These are phyloP conservation scores for Ips typographus DNA, from an alignment of 1,140 invertebrate genomes.

Conservation along the genomic window DNA sequence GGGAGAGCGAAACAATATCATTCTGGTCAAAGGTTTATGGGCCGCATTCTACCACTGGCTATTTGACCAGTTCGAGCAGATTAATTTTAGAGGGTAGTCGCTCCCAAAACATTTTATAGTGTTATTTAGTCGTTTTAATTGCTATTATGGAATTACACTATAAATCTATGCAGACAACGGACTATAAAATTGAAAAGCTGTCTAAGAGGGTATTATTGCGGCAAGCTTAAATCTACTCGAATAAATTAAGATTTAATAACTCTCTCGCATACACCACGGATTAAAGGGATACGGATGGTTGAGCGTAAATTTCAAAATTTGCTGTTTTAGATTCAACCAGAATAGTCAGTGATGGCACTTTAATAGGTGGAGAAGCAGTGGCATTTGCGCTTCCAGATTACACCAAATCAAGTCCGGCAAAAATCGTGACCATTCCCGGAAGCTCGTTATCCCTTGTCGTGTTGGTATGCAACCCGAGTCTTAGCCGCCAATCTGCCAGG, in stretches of 20 bases:
- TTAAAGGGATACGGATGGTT: too few relatives aligned
- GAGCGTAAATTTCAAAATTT: too few relatives aligned
- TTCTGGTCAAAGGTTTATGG: constrained; percentile 34
- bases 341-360: neutral
- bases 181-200: constrained; percentile 22
- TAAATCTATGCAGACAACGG: constrained; percentile 29
- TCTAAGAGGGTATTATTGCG: neutral
- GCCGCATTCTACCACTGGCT: constrained; percentile 28
- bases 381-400: constrained; percentile 1
- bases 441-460: constrained; percentile 30
- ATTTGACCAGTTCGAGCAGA: constrained; percentile 28
- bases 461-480: constrained; percentile 16
- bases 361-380: neutral
- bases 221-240: too few relatives aligned
- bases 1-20: constrained; percentile 19
- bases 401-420: constrained; percentile 22
- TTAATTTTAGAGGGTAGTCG: constrained; percentile 26
- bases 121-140: constrained; percentile 35
- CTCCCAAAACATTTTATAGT: constrained; percentile 32
- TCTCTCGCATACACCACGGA: too few relatives aligned
- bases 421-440: constrained; percentile 20
- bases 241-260: too few relatives aligned
- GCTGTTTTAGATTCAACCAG: neutral
- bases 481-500: constrained; percentile 32
- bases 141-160: constrained; percentile 25